Conservation (phyloP, 2,888 invertebrate genomes). For the Arge pagana region DNA sequence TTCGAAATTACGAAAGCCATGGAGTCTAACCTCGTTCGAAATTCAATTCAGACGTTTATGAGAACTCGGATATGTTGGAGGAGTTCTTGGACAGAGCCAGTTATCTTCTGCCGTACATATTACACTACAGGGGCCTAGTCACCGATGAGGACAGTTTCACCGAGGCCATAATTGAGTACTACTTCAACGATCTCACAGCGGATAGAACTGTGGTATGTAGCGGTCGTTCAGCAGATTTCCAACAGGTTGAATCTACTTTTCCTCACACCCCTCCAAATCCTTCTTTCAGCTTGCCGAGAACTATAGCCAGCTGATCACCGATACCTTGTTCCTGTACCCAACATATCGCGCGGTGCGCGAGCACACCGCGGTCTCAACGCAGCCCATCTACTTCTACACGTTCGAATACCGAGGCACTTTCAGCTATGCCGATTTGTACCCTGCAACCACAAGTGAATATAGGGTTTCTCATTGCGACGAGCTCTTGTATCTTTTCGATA, state of each 20-base stretch:
- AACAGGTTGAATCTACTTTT: too few species aligned
- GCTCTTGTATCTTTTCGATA: constrained; percentile 57
- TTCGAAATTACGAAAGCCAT: neutral
- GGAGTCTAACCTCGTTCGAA: too few species aligned
- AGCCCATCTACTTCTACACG: constrained; percentile 28
- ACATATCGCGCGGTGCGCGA: constrained; percentile 26
- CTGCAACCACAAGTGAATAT: constrained; percentile 14
- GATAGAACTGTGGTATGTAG: constrained; percentile 26
- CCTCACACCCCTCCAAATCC: neutral
- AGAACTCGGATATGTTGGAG: too few species aligned
- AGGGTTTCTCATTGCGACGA: constrained; percentile 61
- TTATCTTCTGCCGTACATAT: too few species aligned
- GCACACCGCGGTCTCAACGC: constrained; percentile 13
- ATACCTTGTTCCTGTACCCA: too few species aligned
- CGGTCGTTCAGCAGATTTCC: too few species aligned
- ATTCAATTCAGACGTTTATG: too few species aligned
- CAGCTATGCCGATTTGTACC: constrained; percentile 16
- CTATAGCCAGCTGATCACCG: too few species aligned
- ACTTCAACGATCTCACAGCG: neutral
- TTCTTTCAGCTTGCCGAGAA: too few species aligned
- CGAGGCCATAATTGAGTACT: neutral
- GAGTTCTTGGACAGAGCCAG: too few species aligned
- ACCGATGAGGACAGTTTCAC: too few species aligned
- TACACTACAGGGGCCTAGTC: neutral
- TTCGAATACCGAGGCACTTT: constrained; percentile 33